These are phyloP conservation scores for Phytoseiulus persimilis DNA, from an alignment of 2,888 invertebrate genomes.

Conservation along the genomic window DNA sequence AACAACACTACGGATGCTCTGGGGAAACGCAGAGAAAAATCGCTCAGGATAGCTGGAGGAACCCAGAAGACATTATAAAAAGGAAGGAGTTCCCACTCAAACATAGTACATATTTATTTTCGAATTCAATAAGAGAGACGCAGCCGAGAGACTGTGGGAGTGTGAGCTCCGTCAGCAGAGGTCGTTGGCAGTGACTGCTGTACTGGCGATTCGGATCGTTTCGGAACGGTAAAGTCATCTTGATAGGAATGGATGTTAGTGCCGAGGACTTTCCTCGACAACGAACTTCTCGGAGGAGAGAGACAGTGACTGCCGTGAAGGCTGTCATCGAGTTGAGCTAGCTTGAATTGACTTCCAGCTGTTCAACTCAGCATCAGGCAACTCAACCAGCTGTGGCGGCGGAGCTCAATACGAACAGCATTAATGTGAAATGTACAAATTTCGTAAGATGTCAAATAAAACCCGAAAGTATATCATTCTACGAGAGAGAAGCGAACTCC, in stretches of 20 bases:
- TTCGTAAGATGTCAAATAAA: neutral
- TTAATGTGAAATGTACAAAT: neutral
- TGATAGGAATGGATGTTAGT: too few species aligned
- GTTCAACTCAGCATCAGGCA: neutral
- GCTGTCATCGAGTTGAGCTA: too few species aligned
- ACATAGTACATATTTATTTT: slow-evolving; percentile 5
- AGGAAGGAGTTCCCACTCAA: neutral
- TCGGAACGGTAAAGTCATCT: too few species aligned
- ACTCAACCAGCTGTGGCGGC: neutral
- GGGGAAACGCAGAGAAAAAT: neutral
- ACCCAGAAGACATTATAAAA: neutral
- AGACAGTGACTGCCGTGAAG: too few species aligned
- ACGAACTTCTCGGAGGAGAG: too few species aligned
- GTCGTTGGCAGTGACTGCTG: too few species aligned
- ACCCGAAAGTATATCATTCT: neutral
- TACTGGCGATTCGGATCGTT: too few species aligned
- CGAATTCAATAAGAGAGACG: neutral
- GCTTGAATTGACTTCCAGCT: neutral
- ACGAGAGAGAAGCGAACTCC: neutral
- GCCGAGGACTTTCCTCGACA: too few species aligned
- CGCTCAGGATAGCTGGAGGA: neutral
- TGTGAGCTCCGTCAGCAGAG: too few species aligned
- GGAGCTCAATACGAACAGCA: neutral
- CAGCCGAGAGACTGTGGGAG: neutral
- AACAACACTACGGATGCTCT: neutral